Base-by-base conservation (phyloP, 1,140 invertebrate species). In the Aphaenogaster ashmeadi region DNA sequence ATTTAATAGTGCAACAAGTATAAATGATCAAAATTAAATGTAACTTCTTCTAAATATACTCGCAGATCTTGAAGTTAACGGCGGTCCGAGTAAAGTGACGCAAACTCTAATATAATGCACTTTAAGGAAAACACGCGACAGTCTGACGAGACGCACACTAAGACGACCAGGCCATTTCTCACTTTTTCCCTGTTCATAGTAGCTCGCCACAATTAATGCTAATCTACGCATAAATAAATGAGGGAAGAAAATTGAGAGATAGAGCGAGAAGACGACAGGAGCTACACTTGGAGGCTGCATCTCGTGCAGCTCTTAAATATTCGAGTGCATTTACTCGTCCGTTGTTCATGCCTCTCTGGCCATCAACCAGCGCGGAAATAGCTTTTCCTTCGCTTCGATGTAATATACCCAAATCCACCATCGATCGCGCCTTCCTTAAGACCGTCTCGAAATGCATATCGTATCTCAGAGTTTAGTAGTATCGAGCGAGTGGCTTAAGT, bases 171-270 rank as follows among this genome's bases (percentile, higher is more conserved):
- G 27, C 54, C 4, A 58, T 71, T 60, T 74, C 41, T 56, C 67
- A 83, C 71, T 74, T 84, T 83, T 83, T 58, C 44, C 38, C n/a
- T n/a, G n/a, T 62, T 50, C 13, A 56, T 60, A n/a, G 41, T 60
- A 74, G 80, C 33, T 50, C 54, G 80, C 21, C 80, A 18, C 69
- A 84, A 84, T 84, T 84, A 84, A 84, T 84, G 80, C 80, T 84
- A 84, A 84, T 84, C 67, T 74, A 71, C 67, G 18, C 41, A 27
- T 60, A 60, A 84, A 72, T 80, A 83, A 84, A 84, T 74, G 27
- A 74, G 36, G 41, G 27, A 21, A 83, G 67, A 72, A 83, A 74
- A 84, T 84, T 74, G 80, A 84, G 69, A 38, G 50, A 58, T 60
- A 33, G 7, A 84, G 41, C 18, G n/a, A 60, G 80, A 9, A 36